These are phyloP conservation scores for Calephelis virginiensis DNA, from an alignment of 1,140 invertebrate genomes.

Conservation along the genomic window DNA sequence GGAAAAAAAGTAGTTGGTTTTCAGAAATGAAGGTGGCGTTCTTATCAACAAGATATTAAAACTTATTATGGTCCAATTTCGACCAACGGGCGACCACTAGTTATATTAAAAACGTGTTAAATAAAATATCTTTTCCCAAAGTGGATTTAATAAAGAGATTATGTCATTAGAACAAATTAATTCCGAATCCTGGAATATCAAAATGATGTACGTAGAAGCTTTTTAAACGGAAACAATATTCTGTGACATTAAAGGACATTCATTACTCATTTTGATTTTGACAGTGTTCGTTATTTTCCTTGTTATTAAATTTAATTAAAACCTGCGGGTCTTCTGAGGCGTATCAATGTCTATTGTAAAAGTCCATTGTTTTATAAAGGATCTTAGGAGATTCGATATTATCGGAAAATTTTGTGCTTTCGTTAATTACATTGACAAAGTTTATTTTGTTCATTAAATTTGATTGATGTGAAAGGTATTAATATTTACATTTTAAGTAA, in stretches of 20 bases:
- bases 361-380: conserved; percentile 12
- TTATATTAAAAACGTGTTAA: too few relatives aligned
- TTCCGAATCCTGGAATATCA: too few relatives aligned
- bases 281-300: conserved; percentile 10
- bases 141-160: too few relatives aligned
- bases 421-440: conserved; percentile 15
- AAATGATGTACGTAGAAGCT: not conserved
- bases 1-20: too few relatives aligned
- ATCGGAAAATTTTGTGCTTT: conserved; percentile 1
- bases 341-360: conserved; percentile 20
- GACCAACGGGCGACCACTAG: too few relatives aligned
- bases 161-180: too few relatives aligned
- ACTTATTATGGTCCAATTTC: too few relatives aligned
- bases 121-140: too few relatives aligned
- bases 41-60: too few relatives aligned
- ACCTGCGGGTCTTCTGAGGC: conserved; percentile 8
- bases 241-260: not conserved
- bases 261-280: conserved; percentile 1
- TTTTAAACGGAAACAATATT: not conserved
- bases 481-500: conserved; percentile 7
- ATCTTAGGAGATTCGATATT: conserved; percentile 17
- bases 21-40: too few relatives aligned
- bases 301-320: conserved; percentile 21
- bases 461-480: conserved; percentile 5
- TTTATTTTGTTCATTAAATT: conserved; percentile 3